Percentiles rank a stretch among this genome's conserved stretches.
phyloP scores from a whole-genome alignment of 2,888 invertebrate genomes.

The Pecten maximus region DNA sequence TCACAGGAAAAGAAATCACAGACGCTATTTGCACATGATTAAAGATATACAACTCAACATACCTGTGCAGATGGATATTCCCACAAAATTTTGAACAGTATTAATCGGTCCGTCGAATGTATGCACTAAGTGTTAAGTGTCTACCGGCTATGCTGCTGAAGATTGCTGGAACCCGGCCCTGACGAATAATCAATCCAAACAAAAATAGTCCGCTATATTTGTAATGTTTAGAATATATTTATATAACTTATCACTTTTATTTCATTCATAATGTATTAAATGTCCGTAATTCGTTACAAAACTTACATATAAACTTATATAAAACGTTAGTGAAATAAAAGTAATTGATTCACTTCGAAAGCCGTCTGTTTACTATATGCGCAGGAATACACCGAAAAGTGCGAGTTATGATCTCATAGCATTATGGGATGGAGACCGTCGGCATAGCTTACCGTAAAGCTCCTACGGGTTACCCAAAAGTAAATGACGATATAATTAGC shows the following conservation, averaged over 20 bases:
- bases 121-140: constrained; percentile 41
- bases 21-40: not conserved
- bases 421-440: constrained; percentile 55
- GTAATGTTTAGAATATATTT: not conserved
- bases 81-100: constrained; percentile 14
- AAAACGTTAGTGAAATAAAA: not conserved
- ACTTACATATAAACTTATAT: not conserved
- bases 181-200: constrained; percentile 59
- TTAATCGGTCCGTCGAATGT: constrained; percentile 12
- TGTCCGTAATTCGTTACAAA: not conserved
- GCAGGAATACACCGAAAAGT: constrained; percentile 20
- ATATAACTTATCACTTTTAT: not conserved
- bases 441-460: constrained; percentile 22
- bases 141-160: constrained; percentile 68
- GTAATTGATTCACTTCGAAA: constrained; percentile 17
- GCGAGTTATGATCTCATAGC: constrained; percentile 57
- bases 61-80: constrained; percentile 39
- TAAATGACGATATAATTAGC: too few species aligned
- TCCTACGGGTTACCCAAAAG: not conserved
- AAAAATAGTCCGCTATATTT: constrained; percentile 49
- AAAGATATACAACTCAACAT: constrained; percentile 18
- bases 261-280: not conserved
- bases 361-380: constrained; percentile 29
- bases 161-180: constrained; percentile 75
- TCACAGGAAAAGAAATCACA: constrained; percentile 31